Conservation (phyloP, 2,888 invertebrate genomes). For the Protonemura montana region DNA sequence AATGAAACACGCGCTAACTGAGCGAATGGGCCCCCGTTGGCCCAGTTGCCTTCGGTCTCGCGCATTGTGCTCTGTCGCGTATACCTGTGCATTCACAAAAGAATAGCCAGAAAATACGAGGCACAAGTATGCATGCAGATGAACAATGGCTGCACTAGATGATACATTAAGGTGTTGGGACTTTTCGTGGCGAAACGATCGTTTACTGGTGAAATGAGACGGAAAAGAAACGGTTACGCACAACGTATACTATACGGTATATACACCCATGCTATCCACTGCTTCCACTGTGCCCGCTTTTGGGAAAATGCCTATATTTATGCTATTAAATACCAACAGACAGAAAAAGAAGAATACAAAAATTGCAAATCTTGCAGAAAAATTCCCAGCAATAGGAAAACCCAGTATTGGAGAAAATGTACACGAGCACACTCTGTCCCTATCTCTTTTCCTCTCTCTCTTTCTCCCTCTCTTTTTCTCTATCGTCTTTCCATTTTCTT, state of each 20-base stretch:
- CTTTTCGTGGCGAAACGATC: not conserved
- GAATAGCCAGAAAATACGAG: not conserved
- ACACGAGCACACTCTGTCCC: not conserved
- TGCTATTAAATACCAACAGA: conserved; percentile 1
- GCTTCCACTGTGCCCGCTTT: not conserved
- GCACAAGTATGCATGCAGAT: not conserved
- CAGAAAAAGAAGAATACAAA: not conserved
- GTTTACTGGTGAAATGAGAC: conserved; percentile 21
- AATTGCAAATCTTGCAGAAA: not conserved
- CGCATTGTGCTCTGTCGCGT: not conserved
- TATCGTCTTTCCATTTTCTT: conserved; percentile 12
- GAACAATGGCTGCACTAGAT: not conserved
- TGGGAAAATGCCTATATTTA: not conserved
- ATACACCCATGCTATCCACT: too few species aligned
- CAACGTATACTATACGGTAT: not conserved
- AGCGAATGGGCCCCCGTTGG: not conserved
- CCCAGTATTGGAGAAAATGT: not conserved
- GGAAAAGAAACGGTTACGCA: conserved; percentile 18
- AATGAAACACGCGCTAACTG: conserved; percentile 1
- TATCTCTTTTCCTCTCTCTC: not conserved
- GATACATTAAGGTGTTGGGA: not conserved
- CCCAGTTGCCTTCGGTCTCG: too few species aligned
- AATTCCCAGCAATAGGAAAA: not conserved
- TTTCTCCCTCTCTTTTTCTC: not conserved
- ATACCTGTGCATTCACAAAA: not conserved